A percentile compares a stretch with the other conserved stretches of the same genome.
phyloP scores from a whole-genome alignment of 2,888 invertebrate genomes.

The Neuroscelio doddi region DNA sequence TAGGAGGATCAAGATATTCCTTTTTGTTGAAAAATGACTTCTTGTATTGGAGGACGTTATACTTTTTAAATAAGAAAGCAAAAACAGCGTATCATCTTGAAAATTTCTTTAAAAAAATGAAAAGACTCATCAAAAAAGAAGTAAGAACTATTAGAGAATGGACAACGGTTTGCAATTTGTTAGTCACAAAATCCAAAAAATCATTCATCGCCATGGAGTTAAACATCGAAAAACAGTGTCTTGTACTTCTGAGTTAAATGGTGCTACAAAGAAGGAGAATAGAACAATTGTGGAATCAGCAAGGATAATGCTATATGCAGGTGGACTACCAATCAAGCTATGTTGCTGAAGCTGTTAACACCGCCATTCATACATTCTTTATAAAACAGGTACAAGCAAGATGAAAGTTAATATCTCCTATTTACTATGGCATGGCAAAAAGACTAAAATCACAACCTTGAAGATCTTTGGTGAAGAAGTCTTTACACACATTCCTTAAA shows the following conservation, averaged over 20 bases:
- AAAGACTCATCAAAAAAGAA: conserved; percentile 19
- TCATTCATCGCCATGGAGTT: conserved; percentile 19
- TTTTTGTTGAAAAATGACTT: conserved; percentile 34
- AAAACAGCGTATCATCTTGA: conserved; percentile 16
- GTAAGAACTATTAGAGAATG: conserved; percentile 12
- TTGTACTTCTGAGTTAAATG: conserved; percentile 41
- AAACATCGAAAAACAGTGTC: conserved; percentile 30
- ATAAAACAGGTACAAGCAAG: conserved; percentile 21
- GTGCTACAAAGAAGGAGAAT: conserved; percentile 38
- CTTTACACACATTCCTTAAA: conserved; percentile 10
- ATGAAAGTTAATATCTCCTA: neutral
- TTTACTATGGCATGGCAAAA: conserved; percentile 17
- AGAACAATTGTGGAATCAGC: conserved; percentile 40
- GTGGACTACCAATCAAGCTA: neutral
- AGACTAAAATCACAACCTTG: conserved; percentile 4
- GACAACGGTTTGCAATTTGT: conserved; percentile 44
- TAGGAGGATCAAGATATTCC: conserved; percentile 27
- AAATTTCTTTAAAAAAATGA: conserved; percentile 15
- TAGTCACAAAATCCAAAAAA: conserved; percentile 18
- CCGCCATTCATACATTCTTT: conserved; percentile 5
- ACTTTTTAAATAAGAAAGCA: conserved; percentile 30
- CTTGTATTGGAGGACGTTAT: conserved; percentile 18
- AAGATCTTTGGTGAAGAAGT: conserved; percentile 32
- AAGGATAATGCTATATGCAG: conserved; percentile 13
- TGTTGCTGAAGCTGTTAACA: conserved; percentile 19